phyloP scores from a whole-genome alignment of 2,888 invertebrate genomes.

The Eupeodes latifasciatus region DNA sequence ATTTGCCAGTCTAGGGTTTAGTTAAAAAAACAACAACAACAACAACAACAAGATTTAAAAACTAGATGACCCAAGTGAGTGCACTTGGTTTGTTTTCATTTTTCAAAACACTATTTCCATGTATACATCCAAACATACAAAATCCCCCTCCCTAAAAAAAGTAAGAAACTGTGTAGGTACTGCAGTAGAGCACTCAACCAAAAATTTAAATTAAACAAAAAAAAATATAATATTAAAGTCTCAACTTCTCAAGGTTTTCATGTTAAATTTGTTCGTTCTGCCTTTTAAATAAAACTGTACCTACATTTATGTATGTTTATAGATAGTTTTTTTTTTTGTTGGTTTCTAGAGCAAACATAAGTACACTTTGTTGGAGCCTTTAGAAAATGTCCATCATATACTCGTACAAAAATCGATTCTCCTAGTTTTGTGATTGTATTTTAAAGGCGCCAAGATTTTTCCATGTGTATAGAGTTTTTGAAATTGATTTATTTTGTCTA shows the following conservation, averaged over 20 bases:
- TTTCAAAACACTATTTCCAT: not conserved
- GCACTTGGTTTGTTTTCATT: slow-evolving; percentile 22
- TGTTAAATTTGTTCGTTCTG: slow-evolving; percentile 7
- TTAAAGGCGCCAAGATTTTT: slow-evolving; percentile 23
- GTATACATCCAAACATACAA: not conserved
- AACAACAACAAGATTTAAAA: not conserved
- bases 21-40: not conserved
- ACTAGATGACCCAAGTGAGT: slow-evolving; percentile 10
- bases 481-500: not conserved
- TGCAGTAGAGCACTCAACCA: slow-evolving; percentile 16
- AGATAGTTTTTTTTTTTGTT: not conserved
- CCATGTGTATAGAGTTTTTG: not conserved
- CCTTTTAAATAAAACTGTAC: not conserved
- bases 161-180: not conserved
- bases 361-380: not conserved
- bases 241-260: slow-evolving; percentile 35
- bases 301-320: not conserved
- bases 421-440: not conserved
- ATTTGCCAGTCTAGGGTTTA: slow-evolving; percentile 19
- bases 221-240: slow-evolving; percentile 5
- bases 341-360: not conserved
- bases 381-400: not conserved
- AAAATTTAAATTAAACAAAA: not conserved
- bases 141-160: not conserved
- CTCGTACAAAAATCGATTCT: slow-evolving; percentile 9